Evolutionary conservation across 2,888 invertebrate species (phyloP).

Genomic region (Julus scandinavius): DNA sequence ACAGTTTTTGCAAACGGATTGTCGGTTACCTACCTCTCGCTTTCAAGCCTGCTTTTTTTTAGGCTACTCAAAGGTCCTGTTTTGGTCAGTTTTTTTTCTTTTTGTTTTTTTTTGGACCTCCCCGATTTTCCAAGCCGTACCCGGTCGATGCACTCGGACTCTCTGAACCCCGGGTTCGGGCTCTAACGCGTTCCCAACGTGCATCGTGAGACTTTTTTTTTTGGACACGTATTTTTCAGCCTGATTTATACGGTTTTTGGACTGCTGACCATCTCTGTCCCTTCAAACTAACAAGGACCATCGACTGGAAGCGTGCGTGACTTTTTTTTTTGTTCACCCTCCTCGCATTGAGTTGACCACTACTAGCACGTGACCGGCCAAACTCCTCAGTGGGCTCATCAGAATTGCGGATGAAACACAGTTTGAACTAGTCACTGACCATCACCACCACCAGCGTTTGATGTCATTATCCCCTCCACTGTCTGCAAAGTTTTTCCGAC

Average conservation of each 20-base stretch:
- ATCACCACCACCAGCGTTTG: background rate
- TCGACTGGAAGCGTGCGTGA: background rate
- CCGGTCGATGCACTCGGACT: constrained; percentile 34
- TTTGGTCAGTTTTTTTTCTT: background rate
- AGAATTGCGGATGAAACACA: background rate
- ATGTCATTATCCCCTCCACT: background rate
- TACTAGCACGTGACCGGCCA: background rate
- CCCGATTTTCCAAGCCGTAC: background rate
- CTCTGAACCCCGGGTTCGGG: background rate
- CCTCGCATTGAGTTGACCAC: no score
- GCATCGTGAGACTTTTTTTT: background rate
- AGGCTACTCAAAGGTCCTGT: background rate
- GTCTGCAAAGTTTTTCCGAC: background rate
- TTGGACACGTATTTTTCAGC: background rate
- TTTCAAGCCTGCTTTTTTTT: background rate
- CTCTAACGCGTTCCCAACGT: background rate
- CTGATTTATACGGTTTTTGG: background rate
- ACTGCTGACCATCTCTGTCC: background rate
- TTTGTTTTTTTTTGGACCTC: background rate
- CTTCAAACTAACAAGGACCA: background rate
- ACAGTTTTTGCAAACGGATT: constrained; percentile 15
- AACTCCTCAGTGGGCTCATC: background rate
- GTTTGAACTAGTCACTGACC: background rate
- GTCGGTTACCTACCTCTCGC: constrained; percentile 16
- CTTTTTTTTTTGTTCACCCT: no score